Base-by-base conservation (phyloP, 2,888 invertebrate genomes). In the Diogma glabrata region DNA sequence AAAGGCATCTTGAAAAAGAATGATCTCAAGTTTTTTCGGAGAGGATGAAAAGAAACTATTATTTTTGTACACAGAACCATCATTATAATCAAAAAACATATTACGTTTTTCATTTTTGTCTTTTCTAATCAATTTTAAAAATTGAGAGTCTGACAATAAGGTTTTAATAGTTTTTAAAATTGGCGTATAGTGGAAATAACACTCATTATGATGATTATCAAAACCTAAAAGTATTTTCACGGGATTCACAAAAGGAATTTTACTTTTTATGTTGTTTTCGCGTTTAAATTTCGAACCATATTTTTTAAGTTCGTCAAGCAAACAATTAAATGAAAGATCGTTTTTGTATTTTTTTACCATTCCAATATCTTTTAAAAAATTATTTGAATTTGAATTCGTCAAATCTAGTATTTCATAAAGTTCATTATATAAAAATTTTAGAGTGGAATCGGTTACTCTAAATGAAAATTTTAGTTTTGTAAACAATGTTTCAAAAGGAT, bases 1-100 rank as follows among this genome's bases (percentile, higher is more conserved):
- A 52, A 63, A 60, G 8, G 58, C 58, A 56, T 62, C 61, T 55
- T 62, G 61, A 55, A 58, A 63, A 14, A 63, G 43, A 45, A 62
- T 59, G 12, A 60, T 51, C 53, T 47, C 46, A n/a, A 54, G 12
- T 16, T 53, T 46, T 16, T 47, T 43, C 3, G 19, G 10, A 49
- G 3, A 3, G 4, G 5, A 53, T 52, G 26, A 49, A 48, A 57
- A 55, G 54, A 57, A 56, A 22, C 7, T 26, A 24, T 54, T 56
- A 17, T 52, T 36, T 50, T 52, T 53, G n/a, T n/a, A n/a, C n/a
- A n/a, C n/a, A n/a, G n/a, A n/a, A n/a, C n/a, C n/a, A n/a, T n/a
- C n/a, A n/a, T n/a, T n/a, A n/a, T n/a, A n/a, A n/a, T n/a, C n/a
- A n/a, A n/a, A n/a, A 49, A n/a, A 51, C 17, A 45, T 22, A n/a